Percentiles rank a stretch among this genome's conserved stretches.
These are phyloP conservation scores for Probosciger aterrimus DNA, from an alignment of 2,113 vertebrate genomes.

Conservation along the genomic window DNA sequence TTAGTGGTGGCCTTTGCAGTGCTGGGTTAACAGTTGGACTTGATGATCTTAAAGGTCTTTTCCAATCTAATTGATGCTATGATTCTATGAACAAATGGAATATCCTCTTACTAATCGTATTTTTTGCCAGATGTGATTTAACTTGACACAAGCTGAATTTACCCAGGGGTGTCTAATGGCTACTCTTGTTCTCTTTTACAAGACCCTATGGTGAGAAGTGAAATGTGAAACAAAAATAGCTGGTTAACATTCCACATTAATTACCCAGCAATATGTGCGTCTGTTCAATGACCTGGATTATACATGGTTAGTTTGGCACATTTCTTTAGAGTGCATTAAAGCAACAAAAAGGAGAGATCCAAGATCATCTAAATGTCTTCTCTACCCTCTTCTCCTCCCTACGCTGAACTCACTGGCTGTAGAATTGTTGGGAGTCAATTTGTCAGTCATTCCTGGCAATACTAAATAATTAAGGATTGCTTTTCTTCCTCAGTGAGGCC, in stretches of 20 bases:
- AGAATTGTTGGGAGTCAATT: neutral
- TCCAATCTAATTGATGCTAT: neutral
- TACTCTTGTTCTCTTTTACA: neutral
- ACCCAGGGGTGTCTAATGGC: neutral
- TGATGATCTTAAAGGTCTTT: neutral
- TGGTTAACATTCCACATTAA: neutral
- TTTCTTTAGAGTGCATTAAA: neutral
- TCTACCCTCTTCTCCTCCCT: neutral
- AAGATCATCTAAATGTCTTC: neutral
- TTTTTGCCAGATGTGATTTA: neutral
- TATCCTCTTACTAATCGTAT: neutral
- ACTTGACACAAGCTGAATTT: neutral
- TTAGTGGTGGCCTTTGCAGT: neutral
- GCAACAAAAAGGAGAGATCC: neutral
- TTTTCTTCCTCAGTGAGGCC: neutral
- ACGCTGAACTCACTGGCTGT: neutral
- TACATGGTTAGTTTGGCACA: neutral
- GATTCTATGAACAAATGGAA: neutral
- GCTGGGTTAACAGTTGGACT: neutral
- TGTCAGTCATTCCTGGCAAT: neutral
- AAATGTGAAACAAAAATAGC: neutral
- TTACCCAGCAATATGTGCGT: neutral
- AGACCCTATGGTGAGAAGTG: neutral
- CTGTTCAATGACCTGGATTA: constrained; percentile 18
- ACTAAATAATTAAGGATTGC: neutral